These are phyloP conservation scores for Herminia tarsipennalis DNA, from an alignment of 2,888 invertebrate species.

Conservation along the genomic window DNA sequence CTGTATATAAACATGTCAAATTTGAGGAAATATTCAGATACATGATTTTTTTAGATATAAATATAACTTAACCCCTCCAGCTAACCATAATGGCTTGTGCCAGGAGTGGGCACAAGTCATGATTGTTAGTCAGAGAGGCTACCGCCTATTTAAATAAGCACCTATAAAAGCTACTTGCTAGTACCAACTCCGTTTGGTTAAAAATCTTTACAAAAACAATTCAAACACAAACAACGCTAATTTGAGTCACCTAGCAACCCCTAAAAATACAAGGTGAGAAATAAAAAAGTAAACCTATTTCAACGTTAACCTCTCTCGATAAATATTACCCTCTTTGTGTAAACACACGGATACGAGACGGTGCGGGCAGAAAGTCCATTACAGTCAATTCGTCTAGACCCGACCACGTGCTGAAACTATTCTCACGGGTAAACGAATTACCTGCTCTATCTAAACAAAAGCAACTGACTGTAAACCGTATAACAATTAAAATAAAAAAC, in stretches of 20 bases:
- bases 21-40: no score
- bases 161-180: no score
- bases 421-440: constrained; percentile 82
- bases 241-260: constrained; percentile 11
- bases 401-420: constrained; percentile 79
- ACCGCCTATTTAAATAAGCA: no score
- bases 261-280: constrained; percentile 4
- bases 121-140: no score
- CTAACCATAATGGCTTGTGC: no score
- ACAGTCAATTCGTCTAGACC: constrained; percentile 77
- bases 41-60: no score
- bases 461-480: constrained; percentile 66
- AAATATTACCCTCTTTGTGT: constrained; percentile 56
- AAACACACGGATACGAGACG: constrained; percentile 55
- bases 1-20: no score
- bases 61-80: no score
- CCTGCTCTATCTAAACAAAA: constrained; percentile 74
- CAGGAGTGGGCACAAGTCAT: no score
- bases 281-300: constrained; percentile 41
- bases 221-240: neutral
- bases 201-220: no score
- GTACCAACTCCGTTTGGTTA: no score
- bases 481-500: constrained; percentile 68
- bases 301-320: constrained; percentile 44
- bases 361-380: constrained; percentile 76